Conservation (phyloP, 1,140 invertebrate species). For the Hermetia illucens region DNA sequence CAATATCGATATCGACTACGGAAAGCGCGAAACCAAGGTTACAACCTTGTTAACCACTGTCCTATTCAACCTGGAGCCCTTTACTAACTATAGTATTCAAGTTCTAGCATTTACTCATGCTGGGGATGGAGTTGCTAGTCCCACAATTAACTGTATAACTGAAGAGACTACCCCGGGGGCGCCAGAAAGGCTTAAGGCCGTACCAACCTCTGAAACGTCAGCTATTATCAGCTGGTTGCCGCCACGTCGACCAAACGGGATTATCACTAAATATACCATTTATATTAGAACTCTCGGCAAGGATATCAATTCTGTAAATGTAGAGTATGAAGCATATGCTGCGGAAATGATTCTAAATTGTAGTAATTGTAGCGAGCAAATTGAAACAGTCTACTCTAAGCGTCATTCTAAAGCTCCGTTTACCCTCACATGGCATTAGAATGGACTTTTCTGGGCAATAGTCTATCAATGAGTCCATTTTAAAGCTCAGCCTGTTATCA, state of each 20-base stretch:
- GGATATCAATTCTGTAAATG: too few species aligned
- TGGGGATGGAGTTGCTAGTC: conserved; percentile 57
- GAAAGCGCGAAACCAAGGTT: conserved; percentile 40
- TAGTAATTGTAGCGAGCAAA: too few species aligned
- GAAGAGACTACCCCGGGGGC: conserved; percentile 56
- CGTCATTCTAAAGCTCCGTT: too few species aligned
- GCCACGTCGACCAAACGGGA: conserved; percentile 54
- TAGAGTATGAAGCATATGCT: too few species aligned
- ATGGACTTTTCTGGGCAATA: background rate
- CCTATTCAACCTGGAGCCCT: conserved; percentile 47
- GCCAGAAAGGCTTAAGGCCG: conserved; percentile 59
- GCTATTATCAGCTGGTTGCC: conserved; percentile 68
- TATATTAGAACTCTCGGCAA: conserved; percentile 46
- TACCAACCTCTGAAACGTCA: conserved; percentile 47
- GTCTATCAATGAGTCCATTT: background rate
- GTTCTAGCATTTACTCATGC: conserved; percentile 62
- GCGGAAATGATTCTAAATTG: too few species aligned
- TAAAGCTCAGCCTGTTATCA: conserved; percentile 16
- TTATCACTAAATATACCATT: conserved; percentile 59
- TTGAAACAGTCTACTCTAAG: too few species aligned
- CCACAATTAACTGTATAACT: conserved; percentile 53
- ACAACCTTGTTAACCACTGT: conserved; percentile 37
- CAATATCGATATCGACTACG: conserved; percentile 39
- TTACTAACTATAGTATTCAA: conserved; percentile 66
- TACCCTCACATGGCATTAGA: too few species aligned